Conservation (phyloP, 2,113 vertebrate genomes). For the Aphyosemion australe region DNA sequence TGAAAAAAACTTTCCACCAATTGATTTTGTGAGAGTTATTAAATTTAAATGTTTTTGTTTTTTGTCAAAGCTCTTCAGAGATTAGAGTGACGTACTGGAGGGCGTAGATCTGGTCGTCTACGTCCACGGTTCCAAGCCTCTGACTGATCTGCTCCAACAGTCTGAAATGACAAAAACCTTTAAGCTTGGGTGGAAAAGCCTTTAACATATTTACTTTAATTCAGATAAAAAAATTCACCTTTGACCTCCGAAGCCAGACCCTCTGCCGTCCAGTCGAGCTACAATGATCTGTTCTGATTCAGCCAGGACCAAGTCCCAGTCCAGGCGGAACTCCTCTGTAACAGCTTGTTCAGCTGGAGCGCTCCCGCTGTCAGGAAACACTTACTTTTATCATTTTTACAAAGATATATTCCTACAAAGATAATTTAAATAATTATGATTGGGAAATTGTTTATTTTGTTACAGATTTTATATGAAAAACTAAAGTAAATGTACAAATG, state of each 20-base stretch:
- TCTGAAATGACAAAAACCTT: conserved; percentile 17
- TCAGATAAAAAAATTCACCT: conserved; percentile 24
- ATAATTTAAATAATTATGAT: too few species aligned
- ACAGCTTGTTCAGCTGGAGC: conserved; percentile 58
- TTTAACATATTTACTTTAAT: not conserved
- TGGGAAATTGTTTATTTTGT: too few species aligned
- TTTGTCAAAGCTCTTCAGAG: too few species aligned
- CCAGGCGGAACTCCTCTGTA: conserved; percentile 65
- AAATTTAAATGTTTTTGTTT: too few species aligned
- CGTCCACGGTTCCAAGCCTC: conserved; percentile 60
- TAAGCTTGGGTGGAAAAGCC: not conserved
- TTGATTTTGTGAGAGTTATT: too few species aligned
- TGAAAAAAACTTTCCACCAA: too few species aligned
- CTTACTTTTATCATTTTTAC: too few species aligned
- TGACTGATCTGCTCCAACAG: conserved; percentile 61
- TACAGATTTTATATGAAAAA: too few species aligned
- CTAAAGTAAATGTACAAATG: conserved; percentile 10
- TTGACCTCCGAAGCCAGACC: conserved; percentile 71
- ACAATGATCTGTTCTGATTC: conserved; percentile 65
- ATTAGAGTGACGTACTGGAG: conserved; percentile 57
- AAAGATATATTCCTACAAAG: too few species aligned
- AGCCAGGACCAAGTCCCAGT: conserved; percentile 67
- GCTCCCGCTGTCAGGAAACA: conserved; percentile 35
- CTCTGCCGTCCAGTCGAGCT: conserved; percentile 69
- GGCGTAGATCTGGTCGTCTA: conserved; percentile 69